phyloP scores from a whole-genome alignment of 2,797 vertebrate species.

The Prionace glauca region DNA sequence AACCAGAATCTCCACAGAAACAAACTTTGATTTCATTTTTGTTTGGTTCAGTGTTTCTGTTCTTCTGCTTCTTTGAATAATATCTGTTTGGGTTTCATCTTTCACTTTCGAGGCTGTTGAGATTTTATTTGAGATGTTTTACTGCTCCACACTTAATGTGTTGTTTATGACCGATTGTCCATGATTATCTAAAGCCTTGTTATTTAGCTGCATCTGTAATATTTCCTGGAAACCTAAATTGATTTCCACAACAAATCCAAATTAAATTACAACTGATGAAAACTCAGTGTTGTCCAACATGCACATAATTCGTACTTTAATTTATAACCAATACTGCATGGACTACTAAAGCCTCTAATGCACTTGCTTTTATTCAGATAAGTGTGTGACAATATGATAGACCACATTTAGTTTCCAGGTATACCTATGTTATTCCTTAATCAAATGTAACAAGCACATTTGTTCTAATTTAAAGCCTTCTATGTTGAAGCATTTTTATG shows the following conservation, averaged over 20 bases:
- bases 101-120: background rate
- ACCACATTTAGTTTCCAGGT: background rate
- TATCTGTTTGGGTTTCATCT: background rate
- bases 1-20: background rate
- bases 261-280: background rate
- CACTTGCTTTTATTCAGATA: background rate
- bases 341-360: background rate
- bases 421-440: background rate
- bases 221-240: background rate
- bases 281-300: background rate
- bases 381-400: background rate
- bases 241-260: background rate
- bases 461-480: background rate
- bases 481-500: background rate
- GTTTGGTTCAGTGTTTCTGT: background rate
- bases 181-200: background rate
- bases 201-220: background rate
- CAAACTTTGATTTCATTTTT: background rate
- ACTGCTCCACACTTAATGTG: background rate
- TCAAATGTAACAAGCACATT: background rate
- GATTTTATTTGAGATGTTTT: background rate
- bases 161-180: background rate
- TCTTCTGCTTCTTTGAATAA: background rate
- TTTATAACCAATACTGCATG: background rate
- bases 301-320: background rate